Evolutionary conservation across 2,113 vertebrate species (phyloP), one percentile per base, ranked within the genome.

Genomic region (Arvicanthis niloticus): DNA sequence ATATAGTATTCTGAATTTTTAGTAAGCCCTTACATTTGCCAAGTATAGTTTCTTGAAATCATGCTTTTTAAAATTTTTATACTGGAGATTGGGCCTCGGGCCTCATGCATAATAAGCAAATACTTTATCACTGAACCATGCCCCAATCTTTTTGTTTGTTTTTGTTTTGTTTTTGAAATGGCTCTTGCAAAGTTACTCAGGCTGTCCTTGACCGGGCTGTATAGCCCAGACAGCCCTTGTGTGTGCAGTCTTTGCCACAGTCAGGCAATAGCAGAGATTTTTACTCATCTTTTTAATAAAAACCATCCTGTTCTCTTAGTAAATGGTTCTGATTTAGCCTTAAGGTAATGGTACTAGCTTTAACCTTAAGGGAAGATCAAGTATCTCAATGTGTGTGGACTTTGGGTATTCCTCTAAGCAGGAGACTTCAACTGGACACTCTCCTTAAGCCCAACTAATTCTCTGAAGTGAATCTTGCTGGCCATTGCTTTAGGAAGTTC

Each of bases 401-500:
- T 94, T 48, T 0, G 3, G 53, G 53, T 51, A 40, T 89, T 92
- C 17, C 53, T 3, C 3, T 82, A 58, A 58, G 21, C 3, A 89
- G 24, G 22, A 48, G 37, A 34, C 93, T 94, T 94, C 93, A 88
- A 19, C 26, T 10, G 37, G 0, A 87, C 26, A 87, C 5, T 42
- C 40, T 85, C 53, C 51, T 60, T 93, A 80, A 73, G 40, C 11
- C 22, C 93, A 29, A 82, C 80, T 56, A 75, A 67, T 85, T 73
- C 89, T 80, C 48, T 91, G 81, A 92, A 88, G 37, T 92, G 76
- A 91, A 95, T 94, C 26, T 80, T 89, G 16, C 72, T 88, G 26
- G 29, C 29, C 80, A 82, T 96, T 96, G 26, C 81, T 96, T 80
- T 91, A 70, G 88, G 94, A 37, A 73, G n/a, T 70, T 93, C 95